Percentiles rank a stretch among this genome's conserved stretches.
Evolutionary conservation across 1,140 invertebrate species (phyloP).

Genomic region (Aphis craccivora): DNA sequence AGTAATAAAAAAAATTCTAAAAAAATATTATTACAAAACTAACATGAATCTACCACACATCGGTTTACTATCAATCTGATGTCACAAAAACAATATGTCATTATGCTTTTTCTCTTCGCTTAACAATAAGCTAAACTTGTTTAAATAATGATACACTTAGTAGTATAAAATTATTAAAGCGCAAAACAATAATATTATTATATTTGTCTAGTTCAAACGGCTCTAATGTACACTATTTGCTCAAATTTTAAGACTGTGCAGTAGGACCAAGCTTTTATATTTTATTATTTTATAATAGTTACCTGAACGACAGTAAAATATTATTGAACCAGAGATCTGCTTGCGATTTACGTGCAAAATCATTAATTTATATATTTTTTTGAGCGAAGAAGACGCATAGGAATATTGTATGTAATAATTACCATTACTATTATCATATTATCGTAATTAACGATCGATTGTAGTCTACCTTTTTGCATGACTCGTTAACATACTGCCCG

Average conservation of each 20-base stretch:
- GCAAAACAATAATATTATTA: background rate
- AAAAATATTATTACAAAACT: background rate
- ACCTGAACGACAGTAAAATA: background rate
- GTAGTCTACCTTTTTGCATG: background rate
- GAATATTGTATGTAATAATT: background rate
- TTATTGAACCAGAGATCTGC: background rate
- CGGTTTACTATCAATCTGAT: background rate
- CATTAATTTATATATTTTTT: background rate
- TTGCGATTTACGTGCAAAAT: background rate
- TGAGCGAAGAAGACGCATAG: background rate
- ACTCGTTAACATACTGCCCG: background rate
- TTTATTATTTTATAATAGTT: background rate
- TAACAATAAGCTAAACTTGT: background rate
- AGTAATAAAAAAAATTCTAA: background rate
- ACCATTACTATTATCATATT: too few relatives aligned
- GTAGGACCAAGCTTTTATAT: fast-evolving
- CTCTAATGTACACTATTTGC: background rate
- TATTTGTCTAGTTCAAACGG: background rate
- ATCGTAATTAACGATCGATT: background rate
- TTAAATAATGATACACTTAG: background rate
- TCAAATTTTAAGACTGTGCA: background rate
- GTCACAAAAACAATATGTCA: background rate
- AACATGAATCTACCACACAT: background rate
- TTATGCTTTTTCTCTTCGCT: background rate
- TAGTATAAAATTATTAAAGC: background rate